phyloP scores from a whole-genome alignment of 2,888 invertebrate genomes.

The Antheraea assamensis region DNA sequence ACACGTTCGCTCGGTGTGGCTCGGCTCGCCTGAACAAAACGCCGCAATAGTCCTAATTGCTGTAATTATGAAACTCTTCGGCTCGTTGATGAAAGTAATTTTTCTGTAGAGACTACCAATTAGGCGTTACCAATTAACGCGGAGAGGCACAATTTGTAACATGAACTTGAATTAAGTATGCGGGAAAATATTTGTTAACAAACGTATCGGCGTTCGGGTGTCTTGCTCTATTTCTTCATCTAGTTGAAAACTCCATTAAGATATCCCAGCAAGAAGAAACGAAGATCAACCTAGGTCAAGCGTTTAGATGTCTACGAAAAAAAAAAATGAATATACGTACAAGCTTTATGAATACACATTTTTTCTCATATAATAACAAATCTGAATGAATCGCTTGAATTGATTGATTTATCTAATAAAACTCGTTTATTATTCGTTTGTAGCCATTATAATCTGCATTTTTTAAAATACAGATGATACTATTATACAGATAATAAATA shows the following conservation, averaged over 20 bases:
- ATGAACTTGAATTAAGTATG: slow-evolving; percentile 52
- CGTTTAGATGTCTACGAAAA: not conserved
- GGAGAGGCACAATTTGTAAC: slow-evolving; percentile 64
- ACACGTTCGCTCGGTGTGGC: slow-evolving; percentile 59
- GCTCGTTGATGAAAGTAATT: slow-evolving; percentile 77
- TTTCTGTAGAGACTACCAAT: slow-evolving; percentile 76
- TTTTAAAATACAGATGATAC: no score
- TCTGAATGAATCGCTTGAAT: no score
- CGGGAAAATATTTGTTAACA: slow-evolving; percentile 41
- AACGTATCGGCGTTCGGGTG: slow-evolving; percentile 3
- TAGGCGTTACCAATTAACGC: slow-evolving; percentile 71
- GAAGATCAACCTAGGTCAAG: not conserved
- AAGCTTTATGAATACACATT: no score
- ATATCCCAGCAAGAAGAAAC: not conserved
- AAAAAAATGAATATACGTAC: not conserved
- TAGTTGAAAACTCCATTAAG: not conserved
- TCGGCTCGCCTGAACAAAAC: slow-evolving; percentile 61
- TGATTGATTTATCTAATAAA: no score
- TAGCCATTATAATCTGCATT: no score
- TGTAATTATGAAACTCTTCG: slow-evolving; percentile 78
- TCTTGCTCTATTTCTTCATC: not conserved
- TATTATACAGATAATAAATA: no score
- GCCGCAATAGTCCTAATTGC: slow-evolving; percentile 69
- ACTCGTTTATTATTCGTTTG: no score
- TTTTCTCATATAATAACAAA: no score